A percentile compares a stretch with the other conserved stretches of the same genome.
Conservation (phyloP, 2,113 vertebrate species). For the Motacilla alba region DNA sequence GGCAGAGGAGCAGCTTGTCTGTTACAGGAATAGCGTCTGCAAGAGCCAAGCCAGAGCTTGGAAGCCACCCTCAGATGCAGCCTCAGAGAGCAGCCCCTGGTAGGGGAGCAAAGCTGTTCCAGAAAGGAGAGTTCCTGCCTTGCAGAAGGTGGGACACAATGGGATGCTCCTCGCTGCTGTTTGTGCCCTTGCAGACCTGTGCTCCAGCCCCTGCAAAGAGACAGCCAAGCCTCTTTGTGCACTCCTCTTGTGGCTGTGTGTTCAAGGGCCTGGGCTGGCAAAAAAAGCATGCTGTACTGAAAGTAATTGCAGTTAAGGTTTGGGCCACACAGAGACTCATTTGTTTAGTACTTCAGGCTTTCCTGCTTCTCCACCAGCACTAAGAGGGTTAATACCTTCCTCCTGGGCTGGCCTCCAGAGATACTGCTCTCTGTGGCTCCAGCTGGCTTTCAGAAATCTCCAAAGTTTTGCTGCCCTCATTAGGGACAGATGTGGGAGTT, state of each 20-base stretch:
- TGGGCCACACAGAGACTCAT: not conserved
- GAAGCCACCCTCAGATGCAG: not conserved
- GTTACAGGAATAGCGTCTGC: not conserved
- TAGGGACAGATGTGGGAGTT: conserved; percentile 37
- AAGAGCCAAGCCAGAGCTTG: not conserved
- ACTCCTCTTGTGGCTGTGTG: not conserved
- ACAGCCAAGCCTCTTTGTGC: not conserved
- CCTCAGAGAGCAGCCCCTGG: not conserved
- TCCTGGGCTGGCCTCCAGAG: conserved; percentile 14
- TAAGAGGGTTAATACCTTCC: conserved; percentile 23
- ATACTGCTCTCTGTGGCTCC: conserved; percentile 4
- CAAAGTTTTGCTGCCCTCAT: conserved; percentile 32
- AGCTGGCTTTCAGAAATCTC: conserved; percentile 48
- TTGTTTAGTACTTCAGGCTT: not conserved
- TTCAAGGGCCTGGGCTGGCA: not conserved
- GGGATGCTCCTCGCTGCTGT: not conserved
- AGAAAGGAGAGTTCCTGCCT: not conserved
- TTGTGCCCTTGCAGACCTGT: not conserved
- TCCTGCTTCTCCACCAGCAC: not conserved
- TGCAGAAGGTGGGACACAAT: not conserved
- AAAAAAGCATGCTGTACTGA: not conserved
- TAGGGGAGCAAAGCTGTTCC: not conserved
- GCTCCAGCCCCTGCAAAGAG: not conserved
- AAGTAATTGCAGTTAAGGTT: not conserved
- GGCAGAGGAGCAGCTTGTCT: not conserved